Base-by-base conservation (phyloP, 2,797 vertebrate species). In the Syngnathus rostellatus region DNA sequence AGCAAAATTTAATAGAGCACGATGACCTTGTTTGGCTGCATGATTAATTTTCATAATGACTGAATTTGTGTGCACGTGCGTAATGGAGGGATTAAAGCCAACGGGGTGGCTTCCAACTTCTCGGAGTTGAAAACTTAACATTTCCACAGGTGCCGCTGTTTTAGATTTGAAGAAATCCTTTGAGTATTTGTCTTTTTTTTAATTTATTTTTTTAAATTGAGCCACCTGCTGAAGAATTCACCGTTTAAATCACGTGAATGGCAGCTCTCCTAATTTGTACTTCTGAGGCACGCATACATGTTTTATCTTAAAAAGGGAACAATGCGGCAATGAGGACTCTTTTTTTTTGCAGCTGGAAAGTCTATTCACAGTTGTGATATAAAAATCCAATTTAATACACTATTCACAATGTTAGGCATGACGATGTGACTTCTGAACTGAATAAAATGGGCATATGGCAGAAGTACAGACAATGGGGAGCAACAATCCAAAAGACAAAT, bases 401-500 rank as follows among this genome's bases (percentile, higher is more conserved):
- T 57, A 2, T 57, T 16, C 25, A 5, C 25, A 37, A 40, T 25
- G n/a, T 25, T 25, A 14, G 60, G 43, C 16, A 16, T 1, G 31
- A 2, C 12, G 3, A 14, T 17, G 25, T 8, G 25, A 37, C 11
- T 6, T 57, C 25, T 37, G 23, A 31, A 25, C 31, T 14, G 54
- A 57, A 37, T 12, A 2, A 8, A 41, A 2, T 11, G 21, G 59
- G 54, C 77, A 76, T 70, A 75, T 73, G 72, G 68, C 37, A 48
- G 55, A 55, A 65, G 65, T 66, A 64, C 38, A 46, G 48, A 51
- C 43, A 63, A 66, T 67, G 68, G 62, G 69, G 64, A 68, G 64
- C 62, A 72, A 76, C 68, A 57, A 25, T 48, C 51, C 46, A 51
- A 54, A 69, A 77, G 72, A 84, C 77, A 63, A 66, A 84, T 73